phyloP scores from a whole-genome alignment of 2,888 invertebrate genomes.

The Chrysolina haemoptera region DNA sequence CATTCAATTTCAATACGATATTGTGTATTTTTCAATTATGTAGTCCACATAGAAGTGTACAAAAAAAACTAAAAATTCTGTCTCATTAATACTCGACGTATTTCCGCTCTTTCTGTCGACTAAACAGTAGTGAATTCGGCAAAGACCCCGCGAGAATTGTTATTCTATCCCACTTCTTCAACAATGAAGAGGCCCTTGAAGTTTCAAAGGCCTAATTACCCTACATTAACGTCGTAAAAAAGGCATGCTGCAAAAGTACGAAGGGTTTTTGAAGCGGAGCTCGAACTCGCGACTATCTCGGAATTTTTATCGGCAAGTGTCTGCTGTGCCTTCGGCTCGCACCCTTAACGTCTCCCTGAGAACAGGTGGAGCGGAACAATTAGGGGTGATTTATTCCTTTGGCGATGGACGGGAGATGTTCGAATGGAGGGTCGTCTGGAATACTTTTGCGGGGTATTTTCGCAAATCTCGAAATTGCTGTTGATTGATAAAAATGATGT shows the following conservation, averaged over 20 bases:
- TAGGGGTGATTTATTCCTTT: constrained; percentile 4
- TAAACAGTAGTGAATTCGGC: neutral
- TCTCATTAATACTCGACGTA: too few species aligned
- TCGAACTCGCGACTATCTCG: constrained; percentile 8
- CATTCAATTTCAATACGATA: too few species aligned
- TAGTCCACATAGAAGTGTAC: too few species aligned
- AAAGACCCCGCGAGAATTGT: constrained; percentile 8
- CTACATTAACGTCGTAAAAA: constrained; percentile 12
- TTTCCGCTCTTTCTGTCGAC: neutral
- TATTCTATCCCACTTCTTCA: constrained; percentile 17
- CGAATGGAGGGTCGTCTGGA: neutral
- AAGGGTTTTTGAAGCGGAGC: neutral
- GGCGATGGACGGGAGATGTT: neutral
- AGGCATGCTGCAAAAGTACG: constrained; percentile 1
- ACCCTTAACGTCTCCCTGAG: neutral
- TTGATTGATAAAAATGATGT: too few species aligned
- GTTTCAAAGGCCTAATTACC: constrained; percentile 17
- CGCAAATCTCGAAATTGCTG: too few species aligned
- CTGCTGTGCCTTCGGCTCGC: neutral
- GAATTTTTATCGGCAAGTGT: constrained; percentile 21
- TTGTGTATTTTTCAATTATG: too few species aligned
- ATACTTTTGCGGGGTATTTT: neutral
- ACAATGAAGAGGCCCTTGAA: constrained; percentile 4
- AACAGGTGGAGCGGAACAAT: neutral
- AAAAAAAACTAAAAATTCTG: too few species aligned